A percentile compares a stretch with the other conserved stretches of the same genome.
Conservation (phyloP, 1,140 invertebrate genomes). For the Calliopsis andreniformis region DNA sequence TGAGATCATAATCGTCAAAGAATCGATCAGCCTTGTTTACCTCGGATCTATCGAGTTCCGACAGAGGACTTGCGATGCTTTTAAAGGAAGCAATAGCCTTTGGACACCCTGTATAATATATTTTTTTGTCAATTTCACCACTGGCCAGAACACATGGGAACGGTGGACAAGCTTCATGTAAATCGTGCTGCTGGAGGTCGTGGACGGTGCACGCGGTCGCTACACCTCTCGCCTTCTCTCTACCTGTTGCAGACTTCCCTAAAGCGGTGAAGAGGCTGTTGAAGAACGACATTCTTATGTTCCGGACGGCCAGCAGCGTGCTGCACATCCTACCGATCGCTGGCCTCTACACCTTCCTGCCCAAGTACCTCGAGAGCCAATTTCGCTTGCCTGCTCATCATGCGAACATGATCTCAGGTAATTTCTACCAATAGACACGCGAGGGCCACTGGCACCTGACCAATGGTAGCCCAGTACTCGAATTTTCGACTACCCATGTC, state of each 20-base stretch:
- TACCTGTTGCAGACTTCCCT: slow-evolving; percentile 88
- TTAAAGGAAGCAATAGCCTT: too few species aligned
- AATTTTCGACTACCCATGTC: too few species aligned
- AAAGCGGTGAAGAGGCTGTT: slow-evolving; percentile 92
- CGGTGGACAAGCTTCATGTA: slow-evolving; percentile 13
- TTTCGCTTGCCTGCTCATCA: slow-evolving; percentile 93
- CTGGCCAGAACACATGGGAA: too few species aligned
- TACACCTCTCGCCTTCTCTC: slow-evolving; percentile 40
- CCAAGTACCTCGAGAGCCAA: slow-evolving; percentile 96
- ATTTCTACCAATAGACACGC: slow-evolving; percentile 57
- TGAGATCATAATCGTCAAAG: slow-evolving; percentile 26
- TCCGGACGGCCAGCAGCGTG: slow-evolving; percentile 93
- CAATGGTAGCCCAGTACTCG: too few species aligned
- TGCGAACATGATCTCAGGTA: slow-evolving; percentile 94
- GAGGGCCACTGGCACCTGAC: slow-evolving; percentile 11
- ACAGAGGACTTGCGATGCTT: too few species aligned
- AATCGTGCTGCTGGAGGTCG: slow-evolving; percentile 12
- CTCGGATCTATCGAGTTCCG: too few species aligned
- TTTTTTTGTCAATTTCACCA: too few species aligned
- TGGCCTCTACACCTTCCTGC: slow-evolving; percentile 95
- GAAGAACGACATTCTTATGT: slow-evolving; percentile 94
- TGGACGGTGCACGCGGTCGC: slow-evolving; percentile 13
- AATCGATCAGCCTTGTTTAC: too few species aligned
- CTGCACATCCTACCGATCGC: slow-evolving; percentile 94
- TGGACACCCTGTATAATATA: too few species aligned